phyloP scores from a whole-genome alignment of 2,888 invertebrate genomes.

The Rhimphoctona megacephalus region DNA sequence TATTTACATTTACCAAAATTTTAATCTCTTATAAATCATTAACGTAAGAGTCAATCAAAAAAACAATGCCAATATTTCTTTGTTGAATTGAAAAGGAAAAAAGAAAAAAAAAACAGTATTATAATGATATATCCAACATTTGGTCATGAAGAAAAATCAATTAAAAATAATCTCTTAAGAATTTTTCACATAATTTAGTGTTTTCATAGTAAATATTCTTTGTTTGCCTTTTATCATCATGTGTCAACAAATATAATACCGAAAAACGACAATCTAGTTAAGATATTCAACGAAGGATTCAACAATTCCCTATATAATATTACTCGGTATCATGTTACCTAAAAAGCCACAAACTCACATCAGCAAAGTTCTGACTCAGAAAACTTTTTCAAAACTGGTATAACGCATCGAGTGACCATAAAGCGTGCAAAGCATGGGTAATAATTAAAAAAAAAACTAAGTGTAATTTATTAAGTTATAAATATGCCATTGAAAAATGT shows the following conservation, averaged over 20 bases:
- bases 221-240: neutral
- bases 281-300: neutral
- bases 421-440: neutral
- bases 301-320: constrained; percentile 1
- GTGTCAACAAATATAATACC: neutral
- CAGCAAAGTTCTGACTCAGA: constrained; percentile 5
- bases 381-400: neutral
- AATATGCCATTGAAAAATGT: neutral
- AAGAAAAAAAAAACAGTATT: neutral
- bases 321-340: constrained; percentile 28
- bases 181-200: neutral
- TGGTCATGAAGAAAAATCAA: no score
- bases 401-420: neutral
- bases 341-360: constrained; percentile 43
- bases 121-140: no score
- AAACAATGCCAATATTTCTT: neutral
- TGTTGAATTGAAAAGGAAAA: neutral
- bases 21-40: neutral
- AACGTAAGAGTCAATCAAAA: neutral
- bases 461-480: neutral
- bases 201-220: neutral
- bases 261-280: neutral
- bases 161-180: neutral
- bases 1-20: neutral
- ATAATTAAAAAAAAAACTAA: neutral